Percentiles rank a stretch among this genome's conserved stretches.
Conservation (phyloP, 2,797 vertebrate genomes). For the Myioborus melanocephalus region DNA sequence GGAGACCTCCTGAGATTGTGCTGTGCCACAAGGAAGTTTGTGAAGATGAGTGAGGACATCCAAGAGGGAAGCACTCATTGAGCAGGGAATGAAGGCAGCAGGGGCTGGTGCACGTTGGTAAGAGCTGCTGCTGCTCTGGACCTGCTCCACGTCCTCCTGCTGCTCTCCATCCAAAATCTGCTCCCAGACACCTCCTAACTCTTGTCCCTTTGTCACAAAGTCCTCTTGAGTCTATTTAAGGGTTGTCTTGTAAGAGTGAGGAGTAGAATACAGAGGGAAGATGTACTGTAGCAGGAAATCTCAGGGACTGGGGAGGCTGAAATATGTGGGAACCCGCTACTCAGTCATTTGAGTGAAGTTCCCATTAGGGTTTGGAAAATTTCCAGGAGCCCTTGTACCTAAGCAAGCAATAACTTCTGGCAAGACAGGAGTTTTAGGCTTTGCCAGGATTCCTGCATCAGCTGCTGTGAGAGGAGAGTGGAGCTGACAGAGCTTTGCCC, state of each 20-base stretch:
- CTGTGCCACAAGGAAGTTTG: background rate
- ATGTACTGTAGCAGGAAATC: background rate
- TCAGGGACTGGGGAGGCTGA: background rate
- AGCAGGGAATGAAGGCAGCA: background rate
- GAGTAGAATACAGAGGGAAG: background rate
- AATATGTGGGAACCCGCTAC: background rate
- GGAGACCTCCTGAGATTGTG: background rate
- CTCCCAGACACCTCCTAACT: background rate
- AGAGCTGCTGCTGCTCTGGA: background rate
- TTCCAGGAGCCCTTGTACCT: background rate
- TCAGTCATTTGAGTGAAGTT: background rate
- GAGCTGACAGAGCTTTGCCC: background rate
- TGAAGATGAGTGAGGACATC: background rate
- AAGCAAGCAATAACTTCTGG: background rate
- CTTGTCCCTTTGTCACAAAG: background rate
- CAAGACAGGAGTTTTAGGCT: background rate
- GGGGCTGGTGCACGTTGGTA: accelerated
- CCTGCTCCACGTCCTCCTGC: background rate
- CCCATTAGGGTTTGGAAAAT: background rate
- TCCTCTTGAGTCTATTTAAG: background rate
- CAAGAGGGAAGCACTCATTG: background rate
- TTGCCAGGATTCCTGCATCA: background rate
- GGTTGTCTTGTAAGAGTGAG: background rate
- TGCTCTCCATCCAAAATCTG: background rate
- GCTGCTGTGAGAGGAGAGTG: background rate